Evolutionary conservation across 2,888 invertebrate genomes (phyloP).

Genomic region (Temnothorax unifasciatus): DNA sequence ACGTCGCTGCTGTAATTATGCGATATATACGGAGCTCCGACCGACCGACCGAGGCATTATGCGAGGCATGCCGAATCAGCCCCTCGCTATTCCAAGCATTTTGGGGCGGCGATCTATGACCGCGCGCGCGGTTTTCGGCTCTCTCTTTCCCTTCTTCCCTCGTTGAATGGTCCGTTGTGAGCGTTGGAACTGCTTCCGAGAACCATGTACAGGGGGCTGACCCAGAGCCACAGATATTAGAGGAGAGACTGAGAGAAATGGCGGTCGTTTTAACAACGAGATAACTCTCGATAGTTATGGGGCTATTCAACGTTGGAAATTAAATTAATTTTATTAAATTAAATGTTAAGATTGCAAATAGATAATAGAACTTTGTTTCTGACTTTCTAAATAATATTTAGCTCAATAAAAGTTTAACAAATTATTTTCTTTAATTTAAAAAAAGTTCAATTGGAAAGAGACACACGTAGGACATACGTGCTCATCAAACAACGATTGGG

Average conservation of each 20-base stretch:
- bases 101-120: constrained; percentile 42
- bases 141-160: constrained; percentile 12
- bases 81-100: constrained; percentile 54
- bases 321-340: constrained; percentile 8
- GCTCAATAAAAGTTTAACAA: neutral
- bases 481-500: neutral
- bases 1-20: constrained; percentile 43
- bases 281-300: neutral
- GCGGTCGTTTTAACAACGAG: constrained; percentile 1
- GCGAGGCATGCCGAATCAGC: constrained; percentile 50
- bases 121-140: constrained; percentile 39
- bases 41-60: constrained; percentile 31
- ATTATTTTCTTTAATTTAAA: neutral
- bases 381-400: neutral
- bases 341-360: neutral
- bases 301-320: constrained; percentile 19
- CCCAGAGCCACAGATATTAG: constrained; percentile 45
- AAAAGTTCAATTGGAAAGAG: neutral
- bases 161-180: neutral
- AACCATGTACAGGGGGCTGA: constrained; percentile 28
- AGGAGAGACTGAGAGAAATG: constrained; percentile 25
- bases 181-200: constrained; percentile 21
- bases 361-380: neutral
- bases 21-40: constrained; percentile 26
- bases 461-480: neutral